phyloP scores from a whole-genome alignment of 2,797 vertebrate genomes.

The Falco concolor region DNA sequence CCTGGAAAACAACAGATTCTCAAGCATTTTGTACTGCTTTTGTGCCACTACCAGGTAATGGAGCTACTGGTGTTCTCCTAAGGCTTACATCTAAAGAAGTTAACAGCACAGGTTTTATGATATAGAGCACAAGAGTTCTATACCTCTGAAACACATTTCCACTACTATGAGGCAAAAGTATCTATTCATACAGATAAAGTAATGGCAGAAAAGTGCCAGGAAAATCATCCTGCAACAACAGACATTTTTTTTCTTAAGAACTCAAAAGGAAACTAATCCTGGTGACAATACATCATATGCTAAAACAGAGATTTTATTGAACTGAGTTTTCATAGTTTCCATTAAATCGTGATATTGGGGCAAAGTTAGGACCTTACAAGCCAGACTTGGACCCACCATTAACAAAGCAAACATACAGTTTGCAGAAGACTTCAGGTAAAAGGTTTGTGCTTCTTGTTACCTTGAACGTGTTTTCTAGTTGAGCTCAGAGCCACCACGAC shows the following conservation, averaged over 20 bases:
- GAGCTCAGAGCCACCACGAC: not conserved
- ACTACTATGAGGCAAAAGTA: not conserved
- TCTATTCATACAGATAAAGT: not conserved
- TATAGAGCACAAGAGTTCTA: not conserved
- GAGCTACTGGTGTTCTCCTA: not conserved
- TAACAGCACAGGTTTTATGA: not conserved
- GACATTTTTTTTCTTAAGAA: not conserved
- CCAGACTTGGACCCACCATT: not conserved
- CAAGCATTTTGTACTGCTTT: not conserved
- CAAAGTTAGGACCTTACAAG: not conserved
- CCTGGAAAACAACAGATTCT: not conserved
- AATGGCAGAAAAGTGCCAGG: not conserved
- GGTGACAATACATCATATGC: not conserved
- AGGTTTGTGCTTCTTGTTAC: not conserved
- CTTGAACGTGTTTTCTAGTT: not conserved
- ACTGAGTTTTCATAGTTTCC: not conserved
- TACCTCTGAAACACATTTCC: not conserved
- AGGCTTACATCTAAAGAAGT: not conserved
- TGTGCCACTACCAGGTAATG: not conserved
- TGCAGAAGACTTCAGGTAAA: not conserved
- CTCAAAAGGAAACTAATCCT: not conserved
- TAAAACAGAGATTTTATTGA: not conserved
- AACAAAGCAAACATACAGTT: not conserved
- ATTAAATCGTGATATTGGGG: not conserved
- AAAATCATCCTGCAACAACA: not conserved